Conservation (phyloP, 1,140 invertebrate species). For the Diprion similis region DNA sequence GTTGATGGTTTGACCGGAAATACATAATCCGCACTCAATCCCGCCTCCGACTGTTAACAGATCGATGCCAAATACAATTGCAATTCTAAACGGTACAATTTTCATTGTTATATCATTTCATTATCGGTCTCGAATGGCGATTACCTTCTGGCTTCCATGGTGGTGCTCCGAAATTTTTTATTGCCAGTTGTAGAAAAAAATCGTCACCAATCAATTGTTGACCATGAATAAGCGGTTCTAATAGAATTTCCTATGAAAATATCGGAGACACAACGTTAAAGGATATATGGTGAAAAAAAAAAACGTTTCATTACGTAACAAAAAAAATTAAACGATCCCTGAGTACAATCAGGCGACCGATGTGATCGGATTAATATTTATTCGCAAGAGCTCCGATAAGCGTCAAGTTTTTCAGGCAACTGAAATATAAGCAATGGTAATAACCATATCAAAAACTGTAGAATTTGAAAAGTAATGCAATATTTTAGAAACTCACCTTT, state of each 20-base stretch:
- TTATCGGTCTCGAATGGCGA: slow-evolving; percentile 19
- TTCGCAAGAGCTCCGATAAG: too few relatives aligned
- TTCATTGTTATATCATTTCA: not conserved
- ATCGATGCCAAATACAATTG: not conserved
- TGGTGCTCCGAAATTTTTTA: slow-evolving; percentile 29
- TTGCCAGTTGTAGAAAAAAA: slow-evolving; percentile 37
- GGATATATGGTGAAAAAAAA: too few relatives aligned
- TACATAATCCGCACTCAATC: slow-evolving; percentile 32
- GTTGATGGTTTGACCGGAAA: slow-evolving; percentile 35
- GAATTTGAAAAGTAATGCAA: too few relatives aligned
- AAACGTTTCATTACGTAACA: too few relatives aligned
- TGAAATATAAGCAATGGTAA: too few relatives aligned
- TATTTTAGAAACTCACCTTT: too few relatives aligned
- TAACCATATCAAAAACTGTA: too few relatives aligned
- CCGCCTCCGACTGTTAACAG: not conserved
- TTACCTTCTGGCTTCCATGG: slow-evolving; percentile 30
- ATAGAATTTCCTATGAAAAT: slow-evolving; percentile 20
- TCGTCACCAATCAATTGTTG: slow-evolving; percentile 37
- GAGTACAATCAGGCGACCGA: too few relatives aligned
- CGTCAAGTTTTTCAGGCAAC: too few relatives aligned
- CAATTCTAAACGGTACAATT: not conserved
- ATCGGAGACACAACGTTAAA: too few relatives aligned
- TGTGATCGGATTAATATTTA: too few relatives aligned
- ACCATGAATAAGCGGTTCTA: slow-evolving; percentile 27
- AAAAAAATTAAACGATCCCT: too few relatives aligned